Evolutionary conservation across 2,888 invertebrate genomes (phyloP), one percentile per base, ranked within the genome.

Genomic region (Hypselothyrea guttata): DNA sequence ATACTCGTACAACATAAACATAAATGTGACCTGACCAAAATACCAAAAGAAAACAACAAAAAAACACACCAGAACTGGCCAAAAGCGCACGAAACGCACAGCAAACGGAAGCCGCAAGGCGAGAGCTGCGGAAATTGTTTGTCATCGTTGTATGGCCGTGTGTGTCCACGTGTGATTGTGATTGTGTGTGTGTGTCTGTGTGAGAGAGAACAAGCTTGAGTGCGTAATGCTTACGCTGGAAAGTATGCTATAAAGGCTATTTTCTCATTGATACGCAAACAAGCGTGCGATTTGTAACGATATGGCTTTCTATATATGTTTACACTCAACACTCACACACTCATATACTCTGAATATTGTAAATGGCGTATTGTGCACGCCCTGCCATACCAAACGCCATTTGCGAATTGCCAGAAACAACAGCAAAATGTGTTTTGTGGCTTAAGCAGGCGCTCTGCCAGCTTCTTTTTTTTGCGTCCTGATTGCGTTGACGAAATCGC

Each of bases 1-100:
- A 83, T 74, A 78, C 79, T 71, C 66, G 53, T 33, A 22, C 46
- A 71, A 33, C 61, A 61, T 71, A 47, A 79, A 74, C 83, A 82
- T 82, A 73, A 79, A 79, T 78, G 83, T 83, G 78, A 83, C 78
- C 77, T 77, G 82, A 77, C 75, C 62, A 31, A 78, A 70, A 78
- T 78, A 75, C 75, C 51, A 72, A 74, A 55, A 72, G 76, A 42
- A 37, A 46, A n/a, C n/a, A n/a, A n/a, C n/a, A n/a, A 54, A 72
- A 74, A 61, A 75, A 74, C 41, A 37, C 47, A 27, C 52, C 52
- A 12, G n/a, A 8, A n/a, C n/a, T n/a, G n/a, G 11, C 48, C 27
- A 9, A 51, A 41, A 22, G n/a, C 28, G 48, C 31, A 9, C 53
- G 45, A 31, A n/a, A 9, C 53, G 45, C 40, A n/a, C 12, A 28